Evolutionary conservation across 1,140 invertebrate species (phyloP).

Genomic region (Drosophila sechellia): DNA sequence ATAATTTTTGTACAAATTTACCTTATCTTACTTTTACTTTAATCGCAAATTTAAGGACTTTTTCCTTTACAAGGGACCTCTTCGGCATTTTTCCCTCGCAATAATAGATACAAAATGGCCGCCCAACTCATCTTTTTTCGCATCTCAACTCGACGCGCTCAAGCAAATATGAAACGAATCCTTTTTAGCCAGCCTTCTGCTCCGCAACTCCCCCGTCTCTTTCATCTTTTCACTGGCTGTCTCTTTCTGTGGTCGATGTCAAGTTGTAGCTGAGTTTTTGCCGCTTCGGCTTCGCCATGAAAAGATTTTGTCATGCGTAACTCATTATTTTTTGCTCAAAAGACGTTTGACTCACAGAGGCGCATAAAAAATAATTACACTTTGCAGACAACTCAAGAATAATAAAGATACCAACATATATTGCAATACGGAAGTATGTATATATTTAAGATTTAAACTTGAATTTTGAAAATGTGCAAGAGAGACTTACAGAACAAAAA

Average conservation of each 20-base stretch:
- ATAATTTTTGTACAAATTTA: background rate
- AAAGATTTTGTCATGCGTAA: slow-evolving; percentile 84
- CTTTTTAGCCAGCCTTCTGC: slow-evolving; percentile 47
- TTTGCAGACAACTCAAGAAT: slow-evolving; percentile 24
- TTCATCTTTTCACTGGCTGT: slow-evolving; percentile 10
- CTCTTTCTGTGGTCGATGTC: slow-evolving; percentile 48
- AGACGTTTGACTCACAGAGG: slow-evolving; percentile 73
- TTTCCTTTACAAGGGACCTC: background rate
- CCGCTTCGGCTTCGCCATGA: slow-evolving; percentile 52
- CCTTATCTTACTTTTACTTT: slow-evolving; percentile 15
- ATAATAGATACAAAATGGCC: slow-evolving; percentile 62
- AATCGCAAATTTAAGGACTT: slow-evolving; percentile 31
- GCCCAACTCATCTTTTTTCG: slow-evolving; percentile 24
- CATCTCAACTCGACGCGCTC: slow-evolving; percentile 46
- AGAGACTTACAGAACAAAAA: background rate
- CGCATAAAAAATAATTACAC: slow-evolving; percentile 70
- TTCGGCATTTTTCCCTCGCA: background rate
- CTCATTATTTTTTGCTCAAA: slow-evolving; percentile 82
- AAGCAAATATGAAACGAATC: slow-evolving; percentile 76
- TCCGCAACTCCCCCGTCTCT: background rate
- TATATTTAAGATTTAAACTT: background rate
- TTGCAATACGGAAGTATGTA: background rate
- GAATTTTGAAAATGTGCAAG: background rate
- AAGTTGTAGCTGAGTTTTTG: slow-evolving; percentile 47
- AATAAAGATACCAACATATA: background rate